Base-by-base conservation (phyloP, 2,113 vertebrate genomes). In the Dascyllus trimaculatus region DNA sequence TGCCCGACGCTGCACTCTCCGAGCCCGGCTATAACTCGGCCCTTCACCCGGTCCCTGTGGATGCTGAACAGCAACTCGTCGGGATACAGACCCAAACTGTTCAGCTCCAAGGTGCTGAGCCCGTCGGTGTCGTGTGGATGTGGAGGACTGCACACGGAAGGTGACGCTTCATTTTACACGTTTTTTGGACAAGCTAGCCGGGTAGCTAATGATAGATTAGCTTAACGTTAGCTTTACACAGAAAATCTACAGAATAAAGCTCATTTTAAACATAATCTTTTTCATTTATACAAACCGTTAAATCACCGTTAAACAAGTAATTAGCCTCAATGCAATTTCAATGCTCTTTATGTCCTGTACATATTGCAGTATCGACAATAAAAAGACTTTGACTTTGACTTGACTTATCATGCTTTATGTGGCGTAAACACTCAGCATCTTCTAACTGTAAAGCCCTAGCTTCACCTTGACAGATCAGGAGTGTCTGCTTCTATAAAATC, bases 141-240 rank as follows among this genome's bases (percentile, higher is more conserved):
- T 70, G 96, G 95, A 48, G 95, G 92, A 0, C 95, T 99, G 52
- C 97, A 98, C 89, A 98, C 97, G 1, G 96, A 98, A 79, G 97
- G 97, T 98, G 90, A 54, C 0, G 2, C 5, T 5, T 4, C 0
- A 0, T 10, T 52, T 35, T 24, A 7, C 17, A 3, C 8, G 18
- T 1, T 25, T 70, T n/a, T 1, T 15, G 29, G 1, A 40, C 3
- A 0, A 51, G 56, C 21, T 61, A 59, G 69, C 15, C 14, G 21
- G 13, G 17, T 24, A 66, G 52, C 56, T 46, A 70, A 24, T 46
- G 9, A 58, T 2, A 17, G 1, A 2, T 14, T 24, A 14, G 24
- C n/a, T 15, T 15, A 8, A 45, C 65, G 0, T 43, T 26, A 51
- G 18, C 21, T 9, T 18, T 17, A 2, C 0, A 58, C 19, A 26